Evolutionary conservation across 2,797 vertebrate genomes (phyloP).

Genomic region (Danio albolineatus): DNA sequence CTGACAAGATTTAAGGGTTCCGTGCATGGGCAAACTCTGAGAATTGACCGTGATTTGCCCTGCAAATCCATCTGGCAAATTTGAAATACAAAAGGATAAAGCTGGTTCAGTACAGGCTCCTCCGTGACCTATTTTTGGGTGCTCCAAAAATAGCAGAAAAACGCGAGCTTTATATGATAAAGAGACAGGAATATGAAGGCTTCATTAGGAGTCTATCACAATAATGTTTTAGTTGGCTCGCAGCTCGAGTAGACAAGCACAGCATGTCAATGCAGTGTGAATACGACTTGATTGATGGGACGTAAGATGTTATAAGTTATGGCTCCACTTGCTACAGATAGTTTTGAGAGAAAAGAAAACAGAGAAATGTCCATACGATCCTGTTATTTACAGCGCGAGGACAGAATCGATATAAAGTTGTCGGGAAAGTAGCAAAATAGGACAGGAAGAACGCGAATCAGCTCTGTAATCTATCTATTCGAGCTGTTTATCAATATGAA

Average conservation of each 20-base stretch:
- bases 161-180: constrained; percentile 46
- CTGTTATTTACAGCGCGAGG: constrained; percentile 2
- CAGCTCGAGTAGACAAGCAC: constrained; percentile 43
- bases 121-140: constrained; percentile 56
- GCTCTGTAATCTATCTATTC: neutral
- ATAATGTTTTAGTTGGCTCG: constrained; percentile 45
- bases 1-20: constrained; percentile 16
- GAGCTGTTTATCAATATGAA: neutral
- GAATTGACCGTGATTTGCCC: constrained; percentile 33
- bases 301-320: constrained; percentile 5
- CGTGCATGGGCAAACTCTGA: constrained; percentile 2
- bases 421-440: constrained; percentile 18
- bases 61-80: constrained; percentile 26
- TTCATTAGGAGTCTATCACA: constrained; percentile 39
- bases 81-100: constrained; percentile 28
- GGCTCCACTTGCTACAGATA: neutral
- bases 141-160: constrained; percentile 55
- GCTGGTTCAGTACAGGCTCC: constrained; percentile 26
- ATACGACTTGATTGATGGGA: constrained; percentile 32
- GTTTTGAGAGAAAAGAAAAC: constrained; percentile 14
- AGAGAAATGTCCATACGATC: constrained; percentile 5
- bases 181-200: constrained; percentile 27
- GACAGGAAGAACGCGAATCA: neutral
- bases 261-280: constrained; percentile 30
- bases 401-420: constrained; percentile 40